These are phyloP conservation scores for Scophthalmus maximus DNA, from an alignment of 2,113 vertebrate species.

Conservation along the genomic window DNA sequence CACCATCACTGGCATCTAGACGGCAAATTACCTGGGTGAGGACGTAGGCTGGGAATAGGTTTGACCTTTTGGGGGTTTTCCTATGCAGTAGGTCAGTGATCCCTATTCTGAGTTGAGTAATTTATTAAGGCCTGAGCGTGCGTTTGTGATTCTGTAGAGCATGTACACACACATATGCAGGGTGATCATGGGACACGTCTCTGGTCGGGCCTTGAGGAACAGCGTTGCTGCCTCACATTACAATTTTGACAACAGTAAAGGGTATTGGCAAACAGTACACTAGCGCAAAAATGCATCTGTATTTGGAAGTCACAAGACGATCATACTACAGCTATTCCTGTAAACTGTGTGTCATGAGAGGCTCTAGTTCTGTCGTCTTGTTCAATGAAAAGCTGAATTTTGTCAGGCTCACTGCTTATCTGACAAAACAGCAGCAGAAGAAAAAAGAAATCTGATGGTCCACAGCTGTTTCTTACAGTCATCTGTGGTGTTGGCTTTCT, in stretches of 20 bases:
- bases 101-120: constrained; percentile 11
- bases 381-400: neutral
- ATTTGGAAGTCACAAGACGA: constrained; percentile 59
- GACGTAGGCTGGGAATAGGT: neutral
- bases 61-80: constrained; percentile 12
- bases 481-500: constrained; percentile 45
- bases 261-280: neutral
- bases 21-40: neutral
- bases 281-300: constrained; percentile 19
- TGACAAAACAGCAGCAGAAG: too few relatives aligned
- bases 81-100: neutral
- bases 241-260: neutral
- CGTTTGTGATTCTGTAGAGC: constrained; percentile 3
- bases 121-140: constrained; percentile 13
- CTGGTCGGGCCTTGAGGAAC: constrained; percentile 28
- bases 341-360: constrained; percentile 26
- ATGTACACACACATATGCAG: neutral
- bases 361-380: constrained; percentile 15
- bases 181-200: constrained; percentile 41
- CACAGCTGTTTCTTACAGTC: constrained; percentile 39
- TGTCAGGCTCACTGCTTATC: too few relatives aligned
- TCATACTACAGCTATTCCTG: constrained; percentile 43
- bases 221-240: constrained; percentile 7
- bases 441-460: neutral
- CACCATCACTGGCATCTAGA: neutral